Evolutionary conservation across 1,140 invertebrate species (phyloP), one percentile per base, ranked within the genome.

Genomic region (Hydropsyche tenuis): DNA sequence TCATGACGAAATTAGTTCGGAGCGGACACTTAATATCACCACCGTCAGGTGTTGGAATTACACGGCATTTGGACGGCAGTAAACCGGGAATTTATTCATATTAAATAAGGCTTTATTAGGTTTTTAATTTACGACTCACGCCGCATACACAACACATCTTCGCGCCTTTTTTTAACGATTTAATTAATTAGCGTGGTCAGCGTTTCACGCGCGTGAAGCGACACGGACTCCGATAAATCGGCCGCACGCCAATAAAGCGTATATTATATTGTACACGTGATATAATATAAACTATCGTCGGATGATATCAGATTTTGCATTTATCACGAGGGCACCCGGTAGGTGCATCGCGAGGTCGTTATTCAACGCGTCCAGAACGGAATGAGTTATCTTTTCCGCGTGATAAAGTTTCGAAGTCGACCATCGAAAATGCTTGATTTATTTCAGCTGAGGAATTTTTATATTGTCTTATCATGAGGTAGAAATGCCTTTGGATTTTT

Each of bases 221-320:
- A 48, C 56, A 25, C 7, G 23, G 69, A 3, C 7, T n/a, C n/a
- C 66, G 71, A 74, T 74, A 75, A 75, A 75, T 75, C 65, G 51
- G 69, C 25, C 63, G 64, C 71, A 65, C 71, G 71, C 71, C 53
- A 75, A 65, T 65, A 18, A 65, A 75, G 51, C 37, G 66, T 43
- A 62, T 60, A 37, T 4, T 37, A n/a, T n/a, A n/a, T n/a, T n/a
- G n/a, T n/a, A 9, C 30, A 37, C 9, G 9, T 4, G 9, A 37
- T 37, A 37, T 37, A 37, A 37, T 37, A 45, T 48, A 63, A 65
- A 48, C 68, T 46, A 72, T 75, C 73, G 70, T 66, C 70, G 68
- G 65, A 71, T 66, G 63, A 71, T 72, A 75, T 75, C 69, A 63
- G 37, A 71, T 30, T 27, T 20, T 20, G 27, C 70, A 75, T 71